Evolutionary conservation across 2,113 vertebrate genomes (phyloP).

Genomic region (Actinemys pallida): DNA sequence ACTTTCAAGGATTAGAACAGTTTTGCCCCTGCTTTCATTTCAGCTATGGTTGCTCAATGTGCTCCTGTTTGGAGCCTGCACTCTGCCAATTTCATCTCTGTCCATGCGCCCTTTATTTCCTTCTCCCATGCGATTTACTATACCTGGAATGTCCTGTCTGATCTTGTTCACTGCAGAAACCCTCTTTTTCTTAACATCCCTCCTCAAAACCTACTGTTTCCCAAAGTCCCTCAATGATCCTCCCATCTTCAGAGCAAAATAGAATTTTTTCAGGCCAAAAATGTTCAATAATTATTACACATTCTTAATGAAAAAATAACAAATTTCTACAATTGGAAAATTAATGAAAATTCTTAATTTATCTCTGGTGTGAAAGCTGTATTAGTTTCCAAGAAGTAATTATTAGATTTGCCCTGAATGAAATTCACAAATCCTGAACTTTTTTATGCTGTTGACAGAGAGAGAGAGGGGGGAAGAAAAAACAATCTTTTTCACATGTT

Average conservation of each 20-base stretch:
- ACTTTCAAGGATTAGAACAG: background rate
- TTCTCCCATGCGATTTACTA: background rate
- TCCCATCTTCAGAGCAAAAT: background rate
- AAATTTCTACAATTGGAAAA: background rate
- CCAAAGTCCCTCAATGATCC: background rate
- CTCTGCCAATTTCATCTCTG: background rate
- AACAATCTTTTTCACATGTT: background rate
- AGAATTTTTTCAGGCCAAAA: background rate
- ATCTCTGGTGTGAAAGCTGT: background rate
- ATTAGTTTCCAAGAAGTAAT: background rate
- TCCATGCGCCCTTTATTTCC: background rate
- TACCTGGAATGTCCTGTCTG: background rate
- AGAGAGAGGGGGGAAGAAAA: too few relatives aligned
- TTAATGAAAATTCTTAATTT: background rate
- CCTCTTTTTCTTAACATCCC: background rate
- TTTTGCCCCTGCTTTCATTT: background rate
- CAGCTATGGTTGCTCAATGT: background rate
- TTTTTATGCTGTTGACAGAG: too few relatives aligned
- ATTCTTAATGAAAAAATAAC: background rate
- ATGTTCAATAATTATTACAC: background rate
- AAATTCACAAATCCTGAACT: background rate
- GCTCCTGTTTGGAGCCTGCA: background rate
- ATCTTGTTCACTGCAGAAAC: background rate
- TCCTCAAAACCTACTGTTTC: background rate
- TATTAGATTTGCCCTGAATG: background rate